phyloP scores from a whole-genome alignment of 2,888 invertebrate genomes.

The Iphiclides podalirius region DNA sequence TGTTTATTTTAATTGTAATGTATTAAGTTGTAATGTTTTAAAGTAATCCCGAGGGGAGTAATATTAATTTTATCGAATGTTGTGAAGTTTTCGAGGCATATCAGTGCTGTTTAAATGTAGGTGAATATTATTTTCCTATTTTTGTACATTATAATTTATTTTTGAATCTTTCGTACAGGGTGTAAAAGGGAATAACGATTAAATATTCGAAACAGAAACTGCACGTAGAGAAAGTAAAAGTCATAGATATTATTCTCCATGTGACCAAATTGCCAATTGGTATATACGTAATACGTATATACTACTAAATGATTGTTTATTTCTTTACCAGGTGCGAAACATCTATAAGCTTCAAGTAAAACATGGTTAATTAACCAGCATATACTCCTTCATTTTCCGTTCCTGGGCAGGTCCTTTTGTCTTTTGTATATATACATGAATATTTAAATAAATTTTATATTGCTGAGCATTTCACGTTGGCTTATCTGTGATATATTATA shows the following conservation, averaged over 20 bases:
- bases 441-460: constrained; percentile 46
- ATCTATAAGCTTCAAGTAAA: constrained; percentile 1
- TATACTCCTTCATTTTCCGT: constrained; percentile 17
- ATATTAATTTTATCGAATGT: constrained; percentile 56
- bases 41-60: constrained; percentile 46
- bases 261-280: constrained; percentile 61
- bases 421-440: constrained; percentile 41
- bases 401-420: constrained; percentile 24
- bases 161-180: constrained; percentile 31
- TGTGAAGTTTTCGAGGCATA: constrained; percentile 65
- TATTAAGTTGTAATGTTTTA: constrained; percentile 28
- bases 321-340: constrained; percentile 24
- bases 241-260: constrained; percentile 55
- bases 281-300: constrained; percentile 28
- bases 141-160: constrained; percentile 43
- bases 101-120: constrained; percentile 54
- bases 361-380: not conserved
- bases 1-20: constrained; percentile 32
- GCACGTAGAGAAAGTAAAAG: constrained; percentile 43
- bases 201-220: constrained; percentile 28
- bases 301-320: constrained; percentile 14
- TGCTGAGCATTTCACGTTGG: constrained; percentile 59
- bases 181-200: constrained; percentile 32
- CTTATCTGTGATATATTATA: constrained; percentile 70
- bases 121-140: constrained; percentile 46